Evolutionary conservation across 2,113 vertebrate species (phyloP).

Genomic region (Equus quagga): DNA sequence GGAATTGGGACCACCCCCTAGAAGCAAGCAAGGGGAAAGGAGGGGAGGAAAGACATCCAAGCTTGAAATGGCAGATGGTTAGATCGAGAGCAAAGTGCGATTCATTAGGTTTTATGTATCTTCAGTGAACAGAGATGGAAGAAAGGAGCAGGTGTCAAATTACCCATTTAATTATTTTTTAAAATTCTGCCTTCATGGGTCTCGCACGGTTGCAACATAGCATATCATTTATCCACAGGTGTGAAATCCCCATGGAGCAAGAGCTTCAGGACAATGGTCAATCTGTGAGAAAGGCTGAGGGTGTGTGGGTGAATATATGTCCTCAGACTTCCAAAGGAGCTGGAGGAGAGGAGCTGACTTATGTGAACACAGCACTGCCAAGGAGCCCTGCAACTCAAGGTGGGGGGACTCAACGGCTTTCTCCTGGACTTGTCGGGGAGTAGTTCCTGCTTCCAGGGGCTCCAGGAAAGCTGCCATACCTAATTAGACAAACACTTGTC

Average conservation of each 20-base stretch:
- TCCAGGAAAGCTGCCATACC: not conserved
- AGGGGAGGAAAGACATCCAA: not conserved
- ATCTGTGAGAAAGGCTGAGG: not conserved
- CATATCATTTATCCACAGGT: not conserved
- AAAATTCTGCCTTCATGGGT: not conserved
- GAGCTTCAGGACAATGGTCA: not conserved
- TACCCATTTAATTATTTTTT: conserved; percentile 58
- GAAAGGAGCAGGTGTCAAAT: conserved; percentile 47
- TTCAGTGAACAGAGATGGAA: conserved; percentile 55
- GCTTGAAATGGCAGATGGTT: conserved; percentile 59
- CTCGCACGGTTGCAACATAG: not conserved
- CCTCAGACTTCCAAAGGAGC: not conserved
- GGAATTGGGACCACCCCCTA: not conserved
- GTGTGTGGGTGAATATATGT: not conserved
- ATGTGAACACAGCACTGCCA: too few relatives aligned
- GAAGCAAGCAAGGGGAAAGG: not conserved
- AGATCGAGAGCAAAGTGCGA: not conserved
- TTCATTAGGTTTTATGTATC: conserved; percentile 57
- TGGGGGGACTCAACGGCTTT: not conserved
- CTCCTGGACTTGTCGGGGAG: not conserved
- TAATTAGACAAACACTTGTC: not conserved
- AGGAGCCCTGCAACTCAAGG: not conserved
- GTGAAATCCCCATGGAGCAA: not conserved
- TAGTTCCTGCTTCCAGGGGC: not conserved
- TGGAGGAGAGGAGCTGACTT: not conserved